These are phyloP conservation scores for Conopomorpha cramerella DNA, from an alignment of 1,140 invertebrate genomes.

Conservation along the genomic window DNA sequence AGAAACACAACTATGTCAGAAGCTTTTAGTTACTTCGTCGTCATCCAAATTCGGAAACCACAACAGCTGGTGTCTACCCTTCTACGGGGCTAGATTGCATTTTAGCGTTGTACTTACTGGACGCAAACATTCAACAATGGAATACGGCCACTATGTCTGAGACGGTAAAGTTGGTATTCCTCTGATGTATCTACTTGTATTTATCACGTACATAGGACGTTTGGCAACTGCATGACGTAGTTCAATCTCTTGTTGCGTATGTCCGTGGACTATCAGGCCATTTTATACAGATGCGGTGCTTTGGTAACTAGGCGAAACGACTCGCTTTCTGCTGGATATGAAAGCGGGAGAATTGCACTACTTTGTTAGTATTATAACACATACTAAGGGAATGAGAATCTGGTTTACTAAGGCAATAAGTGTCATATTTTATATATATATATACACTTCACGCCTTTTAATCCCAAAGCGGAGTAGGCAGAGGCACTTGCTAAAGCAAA, in stretches of 20 bases:
- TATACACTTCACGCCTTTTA: no score
- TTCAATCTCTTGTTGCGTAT: conserved; percentile 51
- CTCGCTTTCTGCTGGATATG: conserved; percentile 42
- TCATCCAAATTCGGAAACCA: conserved; percentile 36
- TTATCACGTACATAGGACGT: conserved; percentile 30
- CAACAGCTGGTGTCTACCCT: conserved; percentile 47
- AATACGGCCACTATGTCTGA: conserved; percentile 3
- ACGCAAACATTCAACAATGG: no score
- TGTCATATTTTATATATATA: no score
- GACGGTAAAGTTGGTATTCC: conserved; percentile 7
- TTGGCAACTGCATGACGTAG: conserved; percentile 11
- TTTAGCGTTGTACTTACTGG: no score
- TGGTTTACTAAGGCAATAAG: no score
- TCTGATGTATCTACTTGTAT: conserved; percentile 14
- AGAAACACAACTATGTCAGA: conserved; percentile 25
- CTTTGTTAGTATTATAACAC: no score
- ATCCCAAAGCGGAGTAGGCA: no score
- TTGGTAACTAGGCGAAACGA: conserved; percentile 27
- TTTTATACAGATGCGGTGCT: conserved; percentile 44
- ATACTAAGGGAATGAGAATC: no score
- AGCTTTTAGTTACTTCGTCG: conserved; percentile 45
- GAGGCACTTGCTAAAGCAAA: no score
- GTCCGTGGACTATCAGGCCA: conserved; percentile 31
- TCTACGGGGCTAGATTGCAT: conserved; percentile 36
- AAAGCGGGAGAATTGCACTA: conserved; percentile 31